These are phyloP conservation scores for Cisticola juncidis DNA, from an alignment of 2,113 vertebrate genomes.

Conservation along the genomic window DNA sequence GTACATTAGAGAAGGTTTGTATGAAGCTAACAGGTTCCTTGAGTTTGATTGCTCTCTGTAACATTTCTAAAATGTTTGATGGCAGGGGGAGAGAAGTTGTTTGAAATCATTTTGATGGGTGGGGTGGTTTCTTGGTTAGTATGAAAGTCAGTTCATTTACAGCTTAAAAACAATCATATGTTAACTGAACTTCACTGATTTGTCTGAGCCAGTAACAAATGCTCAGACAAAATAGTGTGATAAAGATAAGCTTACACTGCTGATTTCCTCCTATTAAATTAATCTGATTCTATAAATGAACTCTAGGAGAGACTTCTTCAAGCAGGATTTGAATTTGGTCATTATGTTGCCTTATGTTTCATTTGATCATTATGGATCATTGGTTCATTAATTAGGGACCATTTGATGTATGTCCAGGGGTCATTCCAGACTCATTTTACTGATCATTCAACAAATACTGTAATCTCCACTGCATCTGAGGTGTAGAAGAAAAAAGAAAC, in stretches of 20 bases:
- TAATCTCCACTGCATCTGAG: not conserved
- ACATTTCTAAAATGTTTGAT: not conserved
- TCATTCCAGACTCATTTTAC: not conserved
- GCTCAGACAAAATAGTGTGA: not conserved
- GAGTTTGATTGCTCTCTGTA: not conserved
- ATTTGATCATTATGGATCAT: not conserved
- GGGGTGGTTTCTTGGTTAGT: not conserved
- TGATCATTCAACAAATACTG: not conserved
- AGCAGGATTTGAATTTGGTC: not conserved
- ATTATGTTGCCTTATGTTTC: not conserved
- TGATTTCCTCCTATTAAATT: not conserved
- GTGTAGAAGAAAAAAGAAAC: not conserved
- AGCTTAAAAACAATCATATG: not conserved
- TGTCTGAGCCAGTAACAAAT: not conserved
- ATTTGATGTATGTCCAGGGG: not conserved
- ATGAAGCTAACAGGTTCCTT: not conserved
- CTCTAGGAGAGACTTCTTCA: not conserved
- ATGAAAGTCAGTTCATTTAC: not conserved
- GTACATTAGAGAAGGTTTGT: slow-evolving; percentile 95
- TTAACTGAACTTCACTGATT: not conserved
- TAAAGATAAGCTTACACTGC: not conserved
- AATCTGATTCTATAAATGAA: not conserved
- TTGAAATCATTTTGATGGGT: not conserved
- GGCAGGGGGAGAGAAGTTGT: not conserved
- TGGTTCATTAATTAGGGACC: not conserved